These are phyloP conservation scores for Eristalis tenax DNA, from an alignment of 2,888 invertebrate genomes.

Conservation along the genomic window DNA sequence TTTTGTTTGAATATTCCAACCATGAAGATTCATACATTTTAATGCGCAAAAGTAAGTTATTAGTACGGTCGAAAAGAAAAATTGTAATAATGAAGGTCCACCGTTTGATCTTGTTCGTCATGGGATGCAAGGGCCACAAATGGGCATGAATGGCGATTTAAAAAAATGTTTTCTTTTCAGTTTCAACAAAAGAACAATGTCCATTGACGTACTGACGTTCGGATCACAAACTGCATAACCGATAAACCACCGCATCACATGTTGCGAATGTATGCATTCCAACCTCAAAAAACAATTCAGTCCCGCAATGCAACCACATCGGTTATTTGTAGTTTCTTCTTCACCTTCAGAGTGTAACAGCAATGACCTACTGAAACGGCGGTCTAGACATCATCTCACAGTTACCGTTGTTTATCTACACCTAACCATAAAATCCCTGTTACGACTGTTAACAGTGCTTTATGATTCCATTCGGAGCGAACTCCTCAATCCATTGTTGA, in stretches of 20 bases:
- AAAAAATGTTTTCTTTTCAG: too few relatives aligned
- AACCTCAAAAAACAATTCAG: neutral
- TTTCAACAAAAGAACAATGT: too few relatives aligned
- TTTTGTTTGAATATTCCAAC: neutral
- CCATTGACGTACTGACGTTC: too few relatives aligned
- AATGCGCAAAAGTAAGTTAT: too few relatives aligned
- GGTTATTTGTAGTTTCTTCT: neutral
- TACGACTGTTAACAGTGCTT: neutral
- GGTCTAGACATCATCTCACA: neutral
- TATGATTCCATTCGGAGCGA: conserved; percentile 9
- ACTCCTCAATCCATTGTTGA: conserved; percentile 13
- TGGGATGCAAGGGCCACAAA: too few relatives aligned
- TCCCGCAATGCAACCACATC: neutral
- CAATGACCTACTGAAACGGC: neutral
- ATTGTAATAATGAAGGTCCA: too few relatives aligned
- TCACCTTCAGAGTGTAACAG: neutral
- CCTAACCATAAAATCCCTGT: neutral
- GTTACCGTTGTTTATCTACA: neutral
- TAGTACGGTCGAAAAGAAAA: too few relatives aligned
- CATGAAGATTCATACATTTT: neutral
- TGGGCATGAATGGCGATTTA: too few relatives aligned
- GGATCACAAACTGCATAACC: too few relatives aligned
- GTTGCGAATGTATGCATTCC: neutral
- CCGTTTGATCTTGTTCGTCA: too few relatives aligned
- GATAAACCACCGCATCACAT: neutral